phyloP scores from a whole-genome alignment of 2,797 vertebrate species.

The Aldrovandia affinis region DNA sequence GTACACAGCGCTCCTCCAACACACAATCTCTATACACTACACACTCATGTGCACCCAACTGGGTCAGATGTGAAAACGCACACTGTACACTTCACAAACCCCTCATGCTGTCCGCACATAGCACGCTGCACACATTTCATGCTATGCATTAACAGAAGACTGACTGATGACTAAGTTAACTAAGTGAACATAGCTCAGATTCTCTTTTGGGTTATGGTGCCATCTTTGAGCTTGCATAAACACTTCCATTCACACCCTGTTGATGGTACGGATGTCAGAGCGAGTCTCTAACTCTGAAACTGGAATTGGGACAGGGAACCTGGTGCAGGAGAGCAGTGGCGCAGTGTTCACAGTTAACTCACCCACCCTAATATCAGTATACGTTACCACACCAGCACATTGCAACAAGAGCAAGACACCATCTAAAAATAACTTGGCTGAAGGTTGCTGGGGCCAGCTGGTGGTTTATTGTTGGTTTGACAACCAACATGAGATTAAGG shows the following conservation, averaged over 20 bases:
- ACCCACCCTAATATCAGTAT: not conserved
- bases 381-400: not conserved
- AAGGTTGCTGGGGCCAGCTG: conserved; percentile 12
- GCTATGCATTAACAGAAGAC: not conserved
- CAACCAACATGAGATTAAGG: not conserved
- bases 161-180: not conserved
- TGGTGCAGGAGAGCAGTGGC: not conserved
- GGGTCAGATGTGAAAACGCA: not conserved
- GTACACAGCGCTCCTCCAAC: not conserved
- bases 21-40: not conserved
- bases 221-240: not conserved
- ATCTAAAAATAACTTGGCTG: not conserved
- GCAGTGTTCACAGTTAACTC: not conserved
- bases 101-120: not conserved
- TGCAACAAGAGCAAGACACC: not conserved
- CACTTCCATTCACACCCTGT: not conserved
- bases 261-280: not conserved
- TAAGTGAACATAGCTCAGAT: not conserved
- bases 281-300: not conserved
- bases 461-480: conserved; percentile 14
- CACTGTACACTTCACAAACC: not conserved
- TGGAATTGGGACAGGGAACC: not conserved
- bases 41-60: not conserved
- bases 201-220: not conserved
- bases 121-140: not conserved